Evolutionary conservation across 1,140 invertebrate genomes (phyloP).

Genomic region (Aphis craccivora): DNA sequence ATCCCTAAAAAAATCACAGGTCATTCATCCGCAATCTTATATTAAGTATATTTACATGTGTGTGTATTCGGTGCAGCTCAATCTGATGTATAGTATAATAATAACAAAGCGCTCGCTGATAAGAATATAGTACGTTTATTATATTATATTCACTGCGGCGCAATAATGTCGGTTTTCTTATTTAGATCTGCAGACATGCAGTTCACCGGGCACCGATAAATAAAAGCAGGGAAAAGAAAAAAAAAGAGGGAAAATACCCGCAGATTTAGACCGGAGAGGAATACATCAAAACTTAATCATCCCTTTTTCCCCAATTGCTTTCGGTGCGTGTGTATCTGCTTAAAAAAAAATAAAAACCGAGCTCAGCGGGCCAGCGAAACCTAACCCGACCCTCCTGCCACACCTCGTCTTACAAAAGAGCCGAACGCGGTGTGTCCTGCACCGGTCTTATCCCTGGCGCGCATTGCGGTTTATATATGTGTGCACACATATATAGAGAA

Average conservation of each 20-base stretch:
- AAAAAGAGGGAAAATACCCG: not conserved
- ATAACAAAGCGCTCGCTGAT: slow-evolving; percentile 26
- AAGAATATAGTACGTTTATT: slow-evolving; percentile 30
- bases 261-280: slow-evolving; percentile 28
- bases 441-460: not conserved
- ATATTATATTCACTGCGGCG: slow-evolving; percentile 23
- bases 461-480: not conserved
- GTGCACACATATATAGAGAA: not conserved
- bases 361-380: slow-evolving; percentile 14
- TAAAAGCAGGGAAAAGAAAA: slow-evolving; percentile 8
- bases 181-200: slow-evolving; percentile 38
- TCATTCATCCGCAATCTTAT: not conserved
- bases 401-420: too few species aligned
- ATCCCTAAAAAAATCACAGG: slow-evolving; percentile 20
- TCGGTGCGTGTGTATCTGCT: slow-evolving; percentile 2
- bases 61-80: not conserved
- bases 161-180: slow-evolving; percentile 14
- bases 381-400: not conserved
- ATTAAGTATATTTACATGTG: not conserved
- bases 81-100: not conserved
- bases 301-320: slow-evolving; percentile 49
- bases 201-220: slow-evolving; percentile 1
- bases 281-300: slow-evolving; percentile 55
- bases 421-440: not conserved
- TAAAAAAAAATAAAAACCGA: slow-evolving; percentile 31